Conservation (phyloP, 2,888 invertebrate genomes). For the Tuberolachnus salignus region DNA sequence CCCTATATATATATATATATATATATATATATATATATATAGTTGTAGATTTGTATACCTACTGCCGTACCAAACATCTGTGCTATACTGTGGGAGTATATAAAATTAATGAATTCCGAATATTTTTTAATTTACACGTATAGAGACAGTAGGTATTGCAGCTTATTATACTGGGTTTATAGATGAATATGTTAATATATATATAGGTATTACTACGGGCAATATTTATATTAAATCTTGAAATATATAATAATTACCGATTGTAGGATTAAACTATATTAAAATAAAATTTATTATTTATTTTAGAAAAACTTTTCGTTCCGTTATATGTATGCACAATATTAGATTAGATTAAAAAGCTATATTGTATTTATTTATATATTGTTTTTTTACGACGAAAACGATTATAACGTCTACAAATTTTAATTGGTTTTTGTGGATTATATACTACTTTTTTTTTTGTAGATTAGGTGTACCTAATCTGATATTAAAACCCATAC, state of each 20-base stretch:
- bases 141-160: no score
- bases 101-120: neutral
- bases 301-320: neutral
- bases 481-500: neutral
- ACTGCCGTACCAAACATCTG: neutral
- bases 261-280: neutral
- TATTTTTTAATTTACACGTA: neutral
- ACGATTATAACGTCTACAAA: no score
- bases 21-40: neutral
- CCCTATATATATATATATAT: no score
- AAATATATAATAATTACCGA: neutral
- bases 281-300: no score
- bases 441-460: neutral
- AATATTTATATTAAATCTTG: neutral
- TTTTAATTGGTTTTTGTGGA: no score
- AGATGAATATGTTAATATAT: neutral
- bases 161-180: neutral
- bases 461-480: neutral
- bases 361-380: no score
- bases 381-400: no score
- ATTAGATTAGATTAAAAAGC: no score
- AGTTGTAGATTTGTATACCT: neutral
- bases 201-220: no score
- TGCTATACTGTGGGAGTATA: neutral
- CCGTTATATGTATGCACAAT: neutral